Conservation (phyloP, 2,113 vertebrate species). For the Pelusios castaneus region DNA sequence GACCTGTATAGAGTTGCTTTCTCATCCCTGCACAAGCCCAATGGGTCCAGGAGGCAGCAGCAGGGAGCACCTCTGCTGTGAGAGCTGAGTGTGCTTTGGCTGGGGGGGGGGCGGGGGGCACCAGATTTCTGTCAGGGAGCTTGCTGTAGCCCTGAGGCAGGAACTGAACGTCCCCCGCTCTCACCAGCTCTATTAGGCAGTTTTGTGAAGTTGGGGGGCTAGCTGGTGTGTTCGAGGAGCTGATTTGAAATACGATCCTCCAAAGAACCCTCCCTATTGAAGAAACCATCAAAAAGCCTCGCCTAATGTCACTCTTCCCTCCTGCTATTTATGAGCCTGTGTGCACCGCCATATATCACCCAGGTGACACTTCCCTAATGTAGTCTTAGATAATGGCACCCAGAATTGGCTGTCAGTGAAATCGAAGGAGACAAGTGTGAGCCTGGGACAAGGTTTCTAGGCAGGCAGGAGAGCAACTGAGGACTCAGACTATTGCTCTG, state of each 20-base stretch:
- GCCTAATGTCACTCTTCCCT: constrained; percentile 63
- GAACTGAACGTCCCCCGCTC: background rate
- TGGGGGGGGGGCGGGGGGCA: too few species aligned
- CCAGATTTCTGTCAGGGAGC: background rate
- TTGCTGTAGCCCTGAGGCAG: background rate
- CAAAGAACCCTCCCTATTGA: constrained; percentile 55
- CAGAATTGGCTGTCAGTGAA: constrained; percentile 69
- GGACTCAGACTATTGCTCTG: rapidly evolving
- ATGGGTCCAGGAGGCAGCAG: rapidly evolving
- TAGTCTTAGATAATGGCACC: constrained; percentile 63
- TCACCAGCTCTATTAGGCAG: background rate
- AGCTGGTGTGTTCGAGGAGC: background rate
- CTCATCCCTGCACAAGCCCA: background rate
- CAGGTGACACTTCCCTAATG: constrained; percentile 66
- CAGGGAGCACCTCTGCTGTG: rapidly evolving
- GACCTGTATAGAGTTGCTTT: too few species aligned
- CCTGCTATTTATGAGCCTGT: constrained; percentile 28
- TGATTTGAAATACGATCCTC: constrained; percentile 65
- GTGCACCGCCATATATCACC: constrained; percentile 65
- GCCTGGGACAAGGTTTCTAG: background rate
- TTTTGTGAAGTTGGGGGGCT: constrained; percentile 15
- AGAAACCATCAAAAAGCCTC: constrained; percentile 69
- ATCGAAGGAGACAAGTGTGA: constrained; percentile 68
- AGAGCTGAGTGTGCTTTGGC: background rate
- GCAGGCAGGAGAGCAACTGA: rapidly evolving